These are phyloP conservation scores for Cosmia pyralina DNA, from an alignment of 2,888 invertebrate genomes.

Conservation along the genomic window DNA sequence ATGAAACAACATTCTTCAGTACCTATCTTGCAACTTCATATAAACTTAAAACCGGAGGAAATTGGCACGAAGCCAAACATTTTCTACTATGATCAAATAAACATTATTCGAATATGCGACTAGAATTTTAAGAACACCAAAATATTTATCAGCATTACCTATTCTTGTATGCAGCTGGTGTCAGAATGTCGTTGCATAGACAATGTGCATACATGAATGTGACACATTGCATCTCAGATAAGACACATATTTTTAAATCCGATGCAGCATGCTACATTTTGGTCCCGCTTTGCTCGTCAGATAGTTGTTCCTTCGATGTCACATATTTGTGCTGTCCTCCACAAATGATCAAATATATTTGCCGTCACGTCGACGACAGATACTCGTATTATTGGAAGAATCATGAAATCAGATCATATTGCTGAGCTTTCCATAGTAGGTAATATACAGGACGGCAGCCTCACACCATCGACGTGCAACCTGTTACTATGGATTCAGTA, in stretches of 20 bases:
- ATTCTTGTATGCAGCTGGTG: constrained; percentile 2
- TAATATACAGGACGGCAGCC: too few species aligned
- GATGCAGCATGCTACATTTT: not conserved
- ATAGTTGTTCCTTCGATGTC: not conserved
- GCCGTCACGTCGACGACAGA: not conserved
- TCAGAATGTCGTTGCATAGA: not conserved
- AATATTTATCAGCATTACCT: constrained; percentile 34
- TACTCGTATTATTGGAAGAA: too few species aligned
- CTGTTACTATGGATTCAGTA: too few species aligned
- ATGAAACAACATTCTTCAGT: not conserved
- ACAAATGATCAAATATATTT: not conserved
- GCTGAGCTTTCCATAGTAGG: not conserved
- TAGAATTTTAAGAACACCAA: constrained; percentile 26
- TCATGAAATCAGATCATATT: not conserved
- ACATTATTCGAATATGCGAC: constrained; percentile 49
- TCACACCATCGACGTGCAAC: too few species aligned
- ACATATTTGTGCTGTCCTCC: not conserved
- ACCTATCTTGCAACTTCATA: constrained; percentile 1
- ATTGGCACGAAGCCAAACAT: constrained; percentile 43
- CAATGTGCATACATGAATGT: not conserved
- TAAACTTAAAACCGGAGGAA: constrained; percentile 21
- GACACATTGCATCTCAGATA: not conserved
- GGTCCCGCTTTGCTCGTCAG: not conserved
- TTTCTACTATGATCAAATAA: constrained; percentile 43
- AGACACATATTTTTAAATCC: not conserved